Evolutionary conservation across 2,797 vertebrate genomes (phyloP).

Genomic region (Oreonectes daqikongensis): DNA sequence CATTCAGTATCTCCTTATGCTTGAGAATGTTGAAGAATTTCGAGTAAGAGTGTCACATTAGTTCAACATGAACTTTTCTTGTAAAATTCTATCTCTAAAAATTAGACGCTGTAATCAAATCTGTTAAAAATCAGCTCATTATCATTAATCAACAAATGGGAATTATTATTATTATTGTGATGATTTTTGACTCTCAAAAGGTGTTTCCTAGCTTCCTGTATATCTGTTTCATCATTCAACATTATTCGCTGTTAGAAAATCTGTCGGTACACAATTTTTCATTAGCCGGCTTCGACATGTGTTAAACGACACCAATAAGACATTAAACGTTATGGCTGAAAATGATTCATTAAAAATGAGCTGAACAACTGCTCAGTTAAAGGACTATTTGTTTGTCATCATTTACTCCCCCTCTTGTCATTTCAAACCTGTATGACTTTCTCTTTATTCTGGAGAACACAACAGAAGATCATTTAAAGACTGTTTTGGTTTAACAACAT

Average conservation of each 20-base stretch:
- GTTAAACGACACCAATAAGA: constrained; percentile 14
- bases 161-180: constrained; percentile 1
- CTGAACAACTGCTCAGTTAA: constrained; percentile 6
- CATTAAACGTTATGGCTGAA: constrained; percentile 7
- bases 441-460: no score
- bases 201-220: background rate
- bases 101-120: background rate
- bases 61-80: background rate
- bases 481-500: no score
- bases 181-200: background rate
- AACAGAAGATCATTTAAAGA: no score
- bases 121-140: constrained; percentile 8
- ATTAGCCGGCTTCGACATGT: constrained; percentile 3
- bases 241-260: constrained; percentile 17
- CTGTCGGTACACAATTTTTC: constrained; percentile 4
- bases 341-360: background rate
- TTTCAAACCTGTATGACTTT: no score
- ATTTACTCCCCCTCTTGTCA: no score
- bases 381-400: no score
- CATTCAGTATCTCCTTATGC: background rate
- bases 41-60: background rate
- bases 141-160: constrained; percentile 16
- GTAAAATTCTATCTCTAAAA: background rate
- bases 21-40: background rate
- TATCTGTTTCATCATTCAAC: constrained; percentile 9